Evolutionary conservation across 2,113 vertebrate species (phyloP).

Genomic region (Prunella fulvescens): DNA sequence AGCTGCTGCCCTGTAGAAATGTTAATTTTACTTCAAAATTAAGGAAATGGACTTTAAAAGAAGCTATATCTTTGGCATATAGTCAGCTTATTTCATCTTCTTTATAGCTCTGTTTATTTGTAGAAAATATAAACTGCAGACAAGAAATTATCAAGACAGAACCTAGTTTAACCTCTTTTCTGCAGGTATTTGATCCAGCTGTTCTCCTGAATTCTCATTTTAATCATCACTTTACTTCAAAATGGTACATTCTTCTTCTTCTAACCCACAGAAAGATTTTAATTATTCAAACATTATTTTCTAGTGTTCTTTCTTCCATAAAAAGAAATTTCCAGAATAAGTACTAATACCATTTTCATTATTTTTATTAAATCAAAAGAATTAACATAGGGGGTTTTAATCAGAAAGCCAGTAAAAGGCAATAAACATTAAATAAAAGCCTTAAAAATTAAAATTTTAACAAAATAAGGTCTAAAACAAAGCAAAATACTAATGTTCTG

Average conservation of each 20-base stretch:
- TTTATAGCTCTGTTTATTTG: not conserved
- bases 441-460: not conserved
- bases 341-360: not conserved
- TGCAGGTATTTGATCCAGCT: not conserved
- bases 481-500: not conserved
- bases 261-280: not conserved
- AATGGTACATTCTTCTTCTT: not conserved
- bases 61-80: not conserved
- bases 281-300: not conserved
- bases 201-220: not conserved
- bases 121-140: not conserved
- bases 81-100: not conserved
- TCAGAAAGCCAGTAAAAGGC: not conserved
- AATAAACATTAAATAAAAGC: not conserved
- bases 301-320: not conserved
- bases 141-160: not conserved
- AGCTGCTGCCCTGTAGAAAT: not conserved
- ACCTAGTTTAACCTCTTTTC: not conserved
- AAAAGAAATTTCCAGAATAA: not conserved
- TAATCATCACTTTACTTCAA: not conserved
- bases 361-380: not conserved
- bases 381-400: fast-evolving
- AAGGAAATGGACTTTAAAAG: not conserved
- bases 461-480: not conserved
- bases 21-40: not conserved